These are phyloP conservation scores for Drosophila fungiperda DNA, from an alignment of 2,888 invertebrate species.

Conservation along the genomic window DNA sequence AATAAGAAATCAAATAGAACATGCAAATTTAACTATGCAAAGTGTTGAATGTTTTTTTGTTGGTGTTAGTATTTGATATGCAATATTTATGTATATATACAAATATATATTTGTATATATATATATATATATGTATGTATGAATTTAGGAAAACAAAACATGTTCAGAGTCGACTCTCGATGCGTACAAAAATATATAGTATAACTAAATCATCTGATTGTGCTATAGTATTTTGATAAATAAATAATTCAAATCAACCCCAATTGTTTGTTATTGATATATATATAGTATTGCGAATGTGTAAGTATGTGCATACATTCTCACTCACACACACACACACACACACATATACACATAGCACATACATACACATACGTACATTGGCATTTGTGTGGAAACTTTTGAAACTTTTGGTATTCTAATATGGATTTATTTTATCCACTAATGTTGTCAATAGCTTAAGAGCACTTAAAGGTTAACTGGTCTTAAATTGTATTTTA, in stretches of 20 bases:
- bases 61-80: not conserved
- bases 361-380: not conserved
- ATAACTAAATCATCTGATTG: not conserved
- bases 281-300: not conserved
- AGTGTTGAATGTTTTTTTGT: not conserved
- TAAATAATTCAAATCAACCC: conserved; percentile 22
- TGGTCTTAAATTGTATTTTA: not conserved
- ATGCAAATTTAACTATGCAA: not conserved
- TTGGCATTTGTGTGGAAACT: conserved; percentile 12
- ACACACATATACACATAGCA: not conserved
- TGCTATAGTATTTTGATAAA: not conserved
- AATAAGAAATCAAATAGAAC: not conserved
- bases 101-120: not conserved
- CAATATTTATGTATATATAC: not conserved
- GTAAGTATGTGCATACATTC: conserved; percentile 3
- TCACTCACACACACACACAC: not conserved
- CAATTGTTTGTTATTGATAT: conserved; percentile 25
- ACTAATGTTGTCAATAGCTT: not conserved
- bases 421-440: not conserved
- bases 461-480: not conserved
- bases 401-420: not conserved
- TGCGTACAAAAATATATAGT: not conserved
- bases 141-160: not conserved
- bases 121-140: not conserved
- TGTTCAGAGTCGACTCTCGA: not conserved